Base-by-base conservation (phyloP, 2,113 vertebrate genomes). In the Drymodes brunneopygia region DNA sequence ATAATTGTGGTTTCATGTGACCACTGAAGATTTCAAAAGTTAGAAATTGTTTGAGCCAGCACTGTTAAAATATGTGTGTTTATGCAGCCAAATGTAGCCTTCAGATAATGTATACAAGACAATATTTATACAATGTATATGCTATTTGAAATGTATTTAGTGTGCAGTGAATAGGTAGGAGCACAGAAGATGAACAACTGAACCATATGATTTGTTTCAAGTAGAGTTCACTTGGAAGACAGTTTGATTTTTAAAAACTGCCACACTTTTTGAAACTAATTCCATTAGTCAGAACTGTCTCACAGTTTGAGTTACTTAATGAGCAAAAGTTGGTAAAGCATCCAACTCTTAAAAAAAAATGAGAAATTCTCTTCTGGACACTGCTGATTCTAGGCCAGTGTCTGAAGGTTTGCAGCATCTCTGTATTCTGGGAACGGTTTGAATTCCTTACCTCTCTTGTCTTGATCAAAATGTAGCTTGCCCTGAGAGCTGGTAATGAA, bases 401-500 rank as follows among this genome's bases (percentile, higher is more conserved):
- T 62, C 58, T 90, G 66, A 57, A 78, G 27, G 23, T 58, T 78
- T 86, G 23, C 45, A 80, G 27, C 18, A 15, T 84, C 40, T 61
- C 1, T 87, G 11, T 5, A 0, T 71, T 62, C 67, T 35, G 38
- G 71, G 31, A 20, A 7, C 56, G 15, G 42, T 88, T 90, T 74
- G 24, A 96, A 88, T 73, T 82, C 45, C 45, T 90, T 88, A 47
- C 20, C 6, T 86, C 19, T 81, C 28, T 71, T 91, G 14, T 84
- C 36, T 90, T 95, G 53, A 10, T 92, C 9, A 33, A 48, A 90
- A 88, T 80, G 48, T 70, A 99, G 99, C 98, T 99, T 97, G 99
- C 99, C 77, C 96, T 99, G 97, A 99, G 99, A 98, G 99, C 99
- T 75, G 99, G 99, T 40, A 99, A 99, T 53, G 99, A 99, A 96